A percentile compares a stretch with the other conserved stretches of the same genome.
Conservation (phyloP, 2,888 invertebrate species). For the Drosophila quasianomalipes region DNA sequence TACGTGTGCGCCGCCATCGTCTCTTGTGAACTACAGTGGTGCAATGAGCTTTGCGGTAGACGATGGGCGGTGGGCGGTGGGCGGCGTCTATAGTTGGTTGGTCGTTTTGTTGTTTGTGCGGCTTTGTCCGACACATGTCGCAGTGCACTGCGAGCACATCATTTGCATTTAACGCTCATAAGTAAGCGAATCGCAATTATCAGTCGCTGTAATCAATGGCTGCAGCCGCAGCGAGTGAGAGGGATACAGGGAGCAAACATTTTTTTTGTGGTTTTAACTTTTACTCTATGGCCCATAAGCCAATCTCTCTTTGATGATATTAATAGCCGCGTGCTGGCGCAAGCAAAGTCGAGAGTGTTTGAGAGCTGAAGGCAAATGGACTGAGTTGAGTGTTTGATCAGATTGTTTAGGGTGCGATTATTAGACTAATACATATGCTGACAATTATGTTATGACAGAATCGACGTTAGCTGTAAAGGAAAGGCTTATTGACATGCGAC, state of each 20-base stretch:
- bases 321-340: slow-evolving; percentile 47
- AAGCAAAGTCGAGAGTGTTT: slow-evolving; percentile 48
- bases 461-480: slow-evolving; percentile 32
- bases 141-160: slow-evolving; percentile 27
- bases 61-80: slow-evolving; percentile 24
- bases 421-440: slow-evolving; percentile 12
- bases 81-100: slow-evolving; percentile 15
- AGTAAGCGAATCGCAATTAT: slow-evolving; percentile 68
- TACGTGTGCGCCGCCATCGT: slow-evolving; percentile 51
- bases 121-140: slow-evolving; percentile 42
- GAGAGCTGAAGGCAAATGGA: slow-evolving; percentile 15
- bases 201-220: slow-evolving; percentile 54
- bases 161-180: slow-evolving; percentile 71
- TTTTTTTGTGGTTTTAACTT: slow-evolving; percentile 56
- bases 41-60: slow-evolving; percentile 62
- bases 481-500: slow-evolving; percentile 25
- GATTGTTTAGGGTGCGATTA: slow-evolving; percentile 14
- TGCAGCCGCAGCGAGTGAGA: not conserved
- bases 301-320: slow-evolving; percentile 60
- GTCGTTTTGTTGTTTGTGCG: slow-evolving; percentile 32
- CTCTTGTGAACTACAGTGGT: slow-evolving; percentile 54
- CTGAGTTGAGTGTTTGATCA: slow-evolving; percentile 17
- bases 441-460: slow-evolving; percentile 2
- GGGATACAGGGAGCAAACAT: not conserved
- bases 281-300: slow-evolving; percentile 39